Base-by-base conservation (phyloP, 2,888 invertebrate genomes). In the Lissocephala sabroskyi region DNA sequence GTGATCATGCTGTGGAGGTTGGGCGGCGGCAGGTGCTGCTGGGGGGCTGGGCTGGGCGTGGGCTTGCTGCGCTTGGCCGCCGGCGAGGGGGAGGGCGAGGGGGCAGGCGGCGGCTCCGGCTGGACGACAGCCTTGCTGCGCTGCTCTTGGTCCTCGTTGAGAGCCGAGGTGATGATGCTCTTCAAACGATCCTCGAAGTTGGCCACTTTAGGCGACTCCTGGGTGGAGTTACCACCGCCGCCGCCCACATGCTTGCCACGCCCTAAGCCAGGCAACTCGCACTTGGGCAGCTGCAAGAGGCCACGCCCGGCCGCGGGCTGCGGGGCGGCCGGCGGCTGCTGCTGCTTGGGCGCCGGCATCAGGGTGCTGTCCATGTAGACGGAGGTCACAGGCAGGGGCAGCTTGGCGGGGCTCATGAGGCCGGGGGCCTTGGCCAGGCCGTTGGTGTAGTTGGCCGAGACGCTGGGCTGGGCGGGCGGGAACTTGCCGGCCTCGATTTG, bases 181-280 rank as follows among this genome's bases (percentile, higher is more conserved):
- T 95, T 94, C 35, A 95, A 87, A 18, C 96, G 88, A 84, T 96
- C 95, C 83, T 96, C 95, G 82, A 95, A 95, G 83, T 95, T 94
- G 45, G 93, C 92, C 54, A 92, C 90, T 78, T 92, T 89, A 1
- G 94, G 94, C n/a, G 95, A 91, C 82, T 94, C 93, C 59, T 85
- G 84, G 40, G 79, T 80, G n/a, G n/a, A n/a, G 2, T 30, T 62
- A 30, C 28, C 63, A 23, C 0, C 61, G 59, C 1, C 17, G 23
- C 3, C 6, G 3, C 3, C 3, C 3, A 6, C n/a, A 4, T 13
- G 14, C 45, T 44, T 2, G 49, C 23, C 5, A 41, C 45, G 30
- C 58, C 61, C 6, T 62, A 62, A 23, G 1, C 73, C 70, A 1
- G 79, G 79, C 36, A 81, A 11, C 17, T 82, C 82, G 36, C 82